These are phyloP conservation scores for Dryadula phaetusa DNA, from an alignment of 2,888 invertebrate species.

Conservation along the genomic window DNA sequence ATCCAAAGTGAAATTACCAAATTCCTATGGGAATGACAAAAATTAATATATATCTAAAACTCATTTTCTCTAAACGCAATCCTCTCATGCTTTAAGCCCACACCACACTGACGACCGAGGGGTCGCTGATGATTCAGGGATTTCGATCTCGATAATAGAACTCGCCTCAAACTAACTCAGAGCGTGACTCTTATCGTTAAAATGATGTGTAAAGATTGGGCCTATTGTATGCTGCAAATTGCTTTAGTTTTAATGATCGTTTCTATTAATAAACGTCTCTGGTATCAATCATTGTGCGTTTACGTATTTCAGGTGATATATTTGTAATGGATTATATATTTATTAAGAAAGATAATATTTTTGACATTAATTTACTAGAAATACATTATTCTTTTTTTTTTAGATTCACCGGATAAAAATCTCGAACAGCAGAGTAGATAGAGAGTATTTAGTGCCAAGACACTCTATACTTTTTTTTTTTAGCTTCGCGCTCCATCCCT, in stretches of 20 bases:
- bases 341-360: no score
- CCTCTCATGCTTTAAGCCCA: constrained; percentile 20
- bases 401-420: no score
- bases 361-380: no score
- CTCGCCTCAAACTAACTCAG: constrained; percentile 25
- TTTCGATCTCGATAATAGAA: constrained; percentile 45
- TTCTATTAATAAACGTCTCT: background rate
- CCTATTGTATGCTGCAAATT: constrained; percentile 6
- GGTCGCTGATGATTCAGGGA: constrained; percentile 47
- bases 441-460: no score
- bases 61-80: no score
- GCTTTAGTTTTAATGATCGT: background rate
- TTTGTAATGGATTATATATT: no score
- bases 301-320: no score
- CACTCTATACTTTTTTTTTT: no score
- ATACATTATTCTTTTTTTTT: no score
- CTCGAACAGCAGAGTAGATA: no score
- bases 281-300: background rate
- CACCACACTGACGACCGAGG: constrained; percentile 33
- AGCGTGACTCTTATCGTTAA: constrained; percentile 19
- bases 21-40: background rate
- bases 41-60: background rate
- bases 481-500: no score
- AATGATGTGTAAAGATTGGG: constrained; percentile 17
- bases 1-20: no score